phyloP scores from a whole-genome alignment of 1,140 invertebrate species.

The Lerema accius region DNA sequence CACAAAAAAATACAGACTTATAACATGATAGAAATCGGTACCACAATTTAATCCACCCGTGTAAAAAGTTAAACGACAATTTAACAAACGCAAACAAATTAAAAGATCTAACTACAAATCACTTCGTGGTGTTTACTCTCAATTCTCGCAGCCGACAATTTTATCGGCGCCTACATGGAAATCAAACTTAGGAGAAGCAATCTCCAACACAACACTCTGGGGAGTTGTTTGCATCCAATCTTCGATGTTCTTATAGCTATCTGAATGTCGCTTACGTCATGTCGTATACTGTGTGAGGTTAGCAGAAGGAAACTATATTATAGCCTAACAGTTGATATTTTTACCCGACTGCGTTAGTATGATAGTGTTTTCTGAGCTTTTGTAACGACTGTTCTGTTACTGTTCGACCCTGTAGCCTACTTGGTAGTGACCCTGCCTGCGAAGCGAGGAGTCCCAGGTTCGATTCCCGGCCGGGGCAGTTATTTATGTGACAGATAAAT shows the following conservation, averaged over 20 bases:
- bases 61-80: neutral
- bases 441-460: too few relatives aligned
- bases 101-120: neutral
- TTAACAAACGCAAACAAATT: neutral
- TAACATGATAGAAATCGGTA: too few relatives aligned
- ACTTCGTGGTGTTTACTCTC: neutral
- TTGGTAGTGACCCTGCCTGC: too few relatives aligned
- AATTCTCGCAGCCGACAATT: neutral
- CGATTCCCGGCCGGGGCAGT: too few relatives aligned
- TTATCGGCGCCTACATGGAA: conserved; percentile 10
- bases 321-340: too few relatives aligned
- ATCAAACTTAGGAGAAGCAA: conserved; percentile 18
- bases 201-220: conserved; percentile 6
- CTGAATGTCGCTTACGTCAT: conserved; percentile 1
- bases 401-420: too few relatives aligned
- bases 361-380: too few relatives aligned
- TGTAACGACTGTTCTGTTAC: too few relatives aligned
- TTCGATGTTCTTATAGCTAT: conserved; percentile 1
- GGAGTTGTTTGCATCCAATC: conserved; percentile 16
- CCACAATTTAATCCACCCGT: neutral
- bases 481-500: too few relatives aligned
- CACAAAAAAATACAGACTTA: too few relatives aligned
- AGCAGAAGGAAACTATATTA: neutral
- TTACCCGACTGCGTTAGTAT: too few relatives aligned
- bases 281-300: neutral